phyloP scores from a whole-genome alignment of 1,140 invertebrate species.

The Procambarus virginalis region DNA sequence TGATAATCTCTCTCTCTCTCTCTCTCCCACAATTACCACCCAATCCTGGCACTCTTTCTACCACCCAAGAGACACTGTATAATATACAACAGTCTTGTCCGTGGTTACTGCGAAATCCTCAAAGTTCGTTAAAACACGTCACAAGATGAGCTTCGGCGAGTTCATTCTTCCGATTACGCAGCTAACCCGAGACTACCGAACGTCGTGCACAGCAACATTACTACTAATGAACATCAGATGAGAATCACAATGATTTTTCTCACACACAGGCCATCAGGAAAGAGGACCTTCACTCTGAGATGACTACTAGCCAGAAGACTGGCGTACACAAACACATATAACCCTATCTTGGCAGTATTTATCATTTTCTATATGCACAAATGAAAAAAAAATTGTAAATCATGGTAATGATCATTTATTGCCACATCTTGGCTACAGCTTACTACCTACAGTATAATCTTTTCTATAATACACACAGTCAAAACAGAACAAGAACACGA shows the following conservation, averaged over 20 bases:
- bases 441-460: too few relatives aligned
- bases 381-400: too few relatives aligned
- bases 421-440: background rate
- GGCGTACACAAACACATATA: background rate
- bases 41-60: background rate
- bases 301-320: background rate
- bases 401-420: background rate
- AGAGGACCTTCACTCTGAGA: background rate
- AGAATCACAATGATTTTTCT: background rate
- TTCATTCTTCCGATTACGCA: constrained; percentile 21
- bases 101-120: background rate
- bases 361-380: too few relatives aligned
- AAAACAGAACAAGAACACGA: too few relatives aligned
- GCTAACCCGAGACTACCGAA: constrained; percentile 29
- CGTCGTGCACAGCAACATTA: background rate
- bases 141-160: background rate
- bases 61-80: too few relatives aligned
- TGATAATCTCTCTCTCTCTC: background rate
- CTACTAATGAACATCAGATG: constrained; percentile 7
- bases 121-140: background rate
- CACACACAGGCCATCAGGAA: background rate
- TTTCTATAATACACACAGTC: too few relatives aligned
- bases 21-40: background rate
- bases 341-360: too few relatives aligned
- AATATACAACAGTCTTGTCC: background rate